Evolutionary conservation across 2,888 invertebrate genomes (phyloP).

Genomic region (Acanthosepion pharaonis): DNA sequence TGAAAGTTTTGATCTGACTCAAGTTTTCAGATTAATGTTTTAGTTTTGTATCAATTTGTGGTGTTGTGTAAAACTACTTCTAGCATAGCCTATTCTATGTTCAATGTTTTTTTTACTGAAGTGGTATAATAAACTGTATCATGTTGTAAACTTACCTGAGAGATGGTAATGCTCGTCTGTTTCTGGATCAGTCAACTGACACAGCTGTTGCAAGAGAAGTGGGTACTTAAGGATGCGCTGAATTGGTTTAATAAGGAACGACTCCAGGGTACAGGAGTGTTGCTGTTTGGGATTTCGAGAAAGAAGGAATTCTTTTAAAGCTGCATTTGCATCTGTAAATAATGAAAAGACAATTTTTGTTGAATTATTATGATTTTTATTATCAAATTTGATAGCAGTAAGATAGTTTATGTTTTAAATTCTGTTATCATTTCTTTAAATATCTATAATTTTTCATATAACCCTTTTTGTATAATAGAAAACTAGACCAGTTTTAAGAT

Average conservation of each 20-base stretch:
- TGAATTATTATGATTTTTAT: background rate
- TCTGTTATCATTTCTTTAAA: background rate
- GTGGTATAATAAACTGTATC: too few species aligned
- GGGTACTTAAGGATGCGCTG: slow-evolving; percentile 98
- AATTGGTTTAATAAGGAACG: slow-evolving; percentile 98
- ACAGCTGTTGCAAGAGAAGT: slow-evolving; percentile 91
- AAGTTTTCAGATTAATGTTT: too few species aligned
- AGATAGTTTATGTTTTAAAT: too few species aligned
- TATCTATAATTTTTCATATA: background rate
- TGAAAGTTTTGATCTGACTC: too few species aligned
- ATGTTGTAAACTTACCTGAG: slow-evolving; percentile 72
- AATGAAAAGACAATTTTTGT: background rate
- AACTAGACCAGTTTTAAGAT: too few species aligned
- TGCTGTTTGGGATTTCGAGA: slow-evolving; percentile 96
- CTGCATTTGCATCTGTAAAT: slow-evolving; percentile 89
- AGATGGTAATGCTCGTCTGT: slow-evolving; percentile 96
- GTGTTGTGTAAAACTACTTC: too few species aligned
- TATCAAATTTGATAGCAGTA: background rate
- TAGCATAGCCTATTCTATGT: too few species aligned
- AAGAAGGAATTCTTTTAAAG: slow-evolving; percentile 93
- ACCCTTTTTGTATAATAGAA: too few species aligned
- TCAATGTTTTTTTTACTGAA: too few species aligned
- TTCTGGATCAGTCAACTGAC: slow-evolving; percentile 92
- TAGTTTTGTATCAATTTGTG: too few species aligned
- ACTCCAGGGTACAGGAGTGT: slow-evolving; percentile 96